Evolutionary conservation across 1,140 invertebrate genomes (phyloP).

Genomic region (Camponotus pennsylvanicus): DNA sequence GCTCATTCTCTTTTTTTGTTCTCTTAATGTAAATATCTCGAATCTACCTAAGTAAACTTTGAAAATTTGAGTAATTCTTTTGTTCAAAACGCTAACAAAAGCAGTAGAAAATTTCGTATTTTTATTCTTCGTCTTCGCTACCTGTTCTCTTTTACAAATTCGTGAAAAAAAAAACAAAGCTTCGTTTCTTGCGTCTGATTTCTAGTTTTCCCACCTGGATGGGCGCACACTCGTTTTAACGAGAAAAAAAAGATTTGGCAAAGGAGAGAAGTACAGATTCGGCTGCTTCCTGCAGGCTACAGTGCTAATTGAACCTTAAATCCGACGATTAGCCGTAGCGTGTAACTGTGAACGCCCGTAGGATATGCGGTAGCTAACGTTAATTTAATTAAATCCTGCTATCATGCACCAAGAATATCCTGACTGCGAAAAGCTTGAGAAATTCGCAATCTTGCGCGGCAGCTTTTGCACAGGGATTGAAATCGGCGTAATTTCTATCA

Average conservation of each 20-base stretch:
- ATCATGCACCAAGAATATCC: slow-evolving; percentile 72
- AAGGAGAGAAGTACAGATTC: not conserved
- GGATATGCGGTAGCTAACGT: slow-evolving; percentile 69
- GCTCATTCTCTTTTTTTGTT: not conserved
- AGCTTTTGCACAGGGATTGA: not conserved
- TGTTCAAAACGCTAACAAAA: slow-evolving; percentile 36
- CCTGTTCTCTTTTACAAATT: not conserved
- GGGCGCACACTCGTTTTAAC: not conserved
- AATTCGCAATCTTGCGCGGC: slow-evolving; percentile 1
- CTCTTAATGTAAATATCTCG: slow-evolving; percentile 35
- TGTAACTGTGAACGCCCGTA: slow-evolving; percentile 77
- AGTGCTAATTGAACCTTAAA: slow-evolving; percentile 72
- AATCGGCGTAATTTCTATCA: slow-evolving; percentile 26
- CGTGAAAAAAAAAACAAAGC: slow-evolving; percentile 22
- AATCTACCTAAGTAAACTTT: slow-evolving; percentile 41
- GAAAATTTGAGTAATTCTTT: not conserved
- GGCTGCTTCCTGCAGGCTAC: slow-evolving; percentile 52
- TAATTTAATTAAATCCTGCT: slow-evolving; percentile 81
- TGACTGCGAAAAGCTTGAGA: slow-evolving; percentile 33
- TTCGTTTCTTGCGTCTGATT: not conserved
- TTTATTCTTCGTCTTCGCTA: slow-evolving; percentile 25
- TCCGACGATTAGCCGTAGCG: slow-evolving; percentile 78
- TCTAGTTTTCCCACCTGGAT: slow-evolving; percentile 8
- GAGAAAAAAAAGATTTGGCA: not conserved
- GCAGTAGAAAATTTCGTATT: not conserved